Conservation (phyloP, 2,797 vertebrate genomes). For the Poeciliopsis infans region DNA sequence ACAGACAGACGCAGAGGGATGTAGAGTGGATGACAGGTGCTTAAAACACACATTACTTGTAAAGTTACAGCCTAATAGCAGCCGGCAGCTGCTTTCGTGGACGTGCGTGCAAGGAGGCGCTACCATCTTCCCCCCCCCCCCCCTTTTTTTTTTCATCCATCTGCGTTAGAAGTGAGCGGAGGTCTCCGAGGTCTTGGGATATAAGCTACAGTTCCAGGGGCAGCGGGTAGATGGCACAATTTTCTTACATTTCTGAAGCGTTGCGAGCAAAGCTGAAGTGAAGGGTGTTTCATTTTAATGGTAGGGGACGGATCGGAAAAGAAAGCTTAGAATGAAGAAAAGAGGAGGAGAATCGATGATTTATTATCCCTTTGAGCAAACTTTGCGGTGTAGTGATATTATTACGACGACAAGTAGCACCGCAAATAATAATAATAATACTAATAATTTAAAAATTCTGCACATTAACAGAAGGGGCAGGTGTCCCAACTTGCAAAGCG, state of each 20-base stretch:
- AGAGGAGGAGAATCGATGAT: background rate
- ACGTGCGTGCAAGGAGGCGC: slow-evolving; percentile 1
- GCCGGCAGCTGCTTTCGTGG: slow-evolving; percentile 58
- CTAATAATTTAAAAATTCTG: slow-evolving; percentile 11
- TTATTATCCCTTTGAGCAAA: background rate
- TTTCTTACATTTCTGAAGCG: slow-evolving; percentile 97
- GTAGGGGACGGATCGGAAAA: slow-evolving; percentile 8
- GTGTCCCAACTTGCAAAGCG: slow-evolving; percentile 32
- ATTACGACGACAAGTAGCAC: slow-evolving; percentile 3
- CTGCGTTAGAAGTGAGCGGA: slow-evolving; percentile 84
- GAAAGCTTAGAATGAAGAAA: slow-evolving; percentile 13
- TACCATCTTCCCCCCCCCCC: background rate
- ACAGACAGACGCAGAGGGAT: slow-evolving; percentile 52
- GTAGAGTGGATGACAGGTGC: slow-evolving; percentile 56
- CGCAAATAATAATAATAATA: slow-evolving; percentile 19
- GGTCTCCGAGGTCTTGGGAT: slow-evolving; percentile 84
- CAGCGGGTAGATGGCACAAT: slow-evolving; percentile 99
- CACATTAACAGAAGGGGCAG: slow-evolving; percentile 28
- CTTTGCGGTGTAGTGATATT: background rate
- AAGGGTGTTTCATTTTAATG: slow-evolving; percentile 79
- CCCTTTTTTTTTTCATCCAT: slow-evolving; percentile 35
- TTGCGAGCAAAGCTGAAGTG: slow-evolving; percentile 85
- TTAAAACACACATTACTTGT: slow-evolving; percentile 67
- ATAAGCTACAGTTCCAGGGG: slow-evolving; percentile 95
- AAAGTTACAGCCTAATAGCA: slow-evolving; percentile 67